Evolutionary conservation across 2,797 vertebrate species (phyloP).

Genomic region (Rhinophrynus dorsalis): DNA sequence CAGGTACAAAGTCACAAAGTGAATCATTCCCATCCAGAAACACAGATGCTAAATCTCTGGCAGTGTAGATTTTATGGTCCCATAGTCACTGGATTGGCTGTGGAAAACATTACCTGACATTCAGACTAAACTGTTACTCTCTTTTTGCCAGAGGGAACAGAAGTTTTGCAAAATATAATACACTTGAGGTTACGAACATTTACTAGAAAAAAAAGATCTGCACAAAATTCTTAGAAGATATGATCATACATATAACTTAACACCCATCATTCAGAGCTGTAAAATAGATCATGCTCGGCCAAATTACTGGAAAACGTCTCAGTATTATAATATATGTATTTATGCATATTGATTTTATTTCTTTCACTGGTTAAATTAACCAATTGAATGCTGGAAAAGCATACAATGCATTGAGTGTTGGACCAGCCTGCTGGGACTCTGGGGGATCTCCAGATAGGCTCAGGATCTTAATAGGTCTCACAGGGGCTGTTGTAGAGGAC

Average conservation of each 20-base stretch:
- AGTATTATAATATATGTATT: too few species aligned
- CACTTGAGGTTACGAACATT: slow-evolving; percentile 24
- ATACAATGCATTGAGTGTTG: too few species aligned
- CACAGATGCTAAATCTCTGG: slow-evolving; percentile 29
- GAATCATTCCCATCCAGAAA: slow-evolving; percentile 8
- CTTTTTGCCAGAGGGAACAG: slow-evolving; percentile 27
- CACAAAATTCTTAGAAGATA: slow-evolving; percentile 29
- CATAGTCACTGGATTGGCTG: slow-evolving; percentile 27
- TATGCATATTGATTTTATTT: too few species aligned
- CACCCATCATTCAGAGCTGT: slow-evolving; percentile 2
- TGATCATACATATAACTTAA: slow-evolving; percentile 18
- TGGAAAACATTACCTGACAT: slow-evolving; percentile 37
- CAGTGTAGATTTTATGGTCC: slow-evolving; percentile 32
- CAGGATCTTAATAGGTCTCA: too few species aligned
- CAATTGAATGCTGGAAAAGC: too few species aligned
- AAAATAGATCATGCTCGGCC: background rate
- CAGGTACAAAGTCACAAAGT: slow-evolving; percentile 32
- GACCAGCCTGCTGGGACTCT: too few species aligned
- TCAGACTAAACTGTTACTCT: slow-evolving; percentile 16
- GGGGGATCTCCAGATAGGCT: too few species aligned
- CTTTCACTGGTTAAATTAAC: too few species aligned
- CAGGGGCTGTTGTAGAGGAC: too few species aligned
- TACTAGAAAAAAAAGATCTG: slow-evolving; percentile 6
- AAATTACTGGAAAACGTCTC: background rate
- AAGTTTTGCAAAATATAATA: slow-evolving; percentile 22